Base-by-base conservation (phyloP, 2,888 invertebrate genomes). In the Pristionchus fissidentatus region DNA sequence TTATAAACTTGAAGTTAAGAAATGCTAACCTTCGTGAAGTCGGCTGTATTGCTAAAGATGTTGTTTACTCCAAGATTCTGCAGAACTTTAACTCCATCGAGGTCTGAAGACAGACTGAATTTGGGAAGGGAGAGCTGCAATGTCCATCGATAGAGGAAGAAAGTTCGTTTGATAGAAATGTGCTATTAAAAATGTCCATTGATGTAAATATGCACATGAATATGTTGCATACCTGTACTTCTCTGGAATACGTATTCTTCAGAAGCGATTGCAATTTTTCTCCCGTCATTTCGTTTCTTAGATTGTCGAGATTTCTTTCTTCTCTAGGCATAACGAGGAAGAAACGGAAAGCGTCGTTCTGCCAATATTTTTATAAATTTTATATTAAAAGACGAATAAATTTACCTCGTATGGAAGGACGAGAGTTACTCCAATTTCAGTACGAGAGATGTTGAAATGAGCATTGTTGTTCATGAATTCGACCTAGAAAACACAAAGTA, bases 261-360 rank as follows among this genome's bases (percentile, higher is more conserved):
- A n/a, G n/a, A n/a, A n/a, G n/a, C n/a, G n/a, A n/a, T n/a, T n/a
- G n/a, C 26, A 73, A 26, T n/a, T 46, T 43, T 22, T 79, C 79
- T 55, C 57, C 79, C 15, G 79, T 79, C 32, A 79, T 10, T 57
- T 57, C 32, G 7, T 79, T 38, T 41, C 79, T 79, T 57, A 43
- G 32, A n/a, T 79, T 57, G 4, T 43, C 41, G 29, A 79, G 19
- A 57, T 57, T 49, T 1, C 38, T 38, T 49, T n/a, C n/a, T 15
- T 70, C n/a, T 15, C 43, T 70, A 15, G 70, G 70, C 70, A 70
- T 70, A 26, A 70, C 41, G 26, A 26, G 43, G 70, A 70, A 70
- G 41, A 70, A 70, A 8, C 19, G 38, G 70, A n/a, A 70, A 7
- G 29, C 2, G 22, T 70, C 41, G 10, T 70, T 41, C 70, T 70